Base-by-base conservation (phyloP, 2,888 invertebrate species). In the Leptinotarsa rubiginosa region DNA sequence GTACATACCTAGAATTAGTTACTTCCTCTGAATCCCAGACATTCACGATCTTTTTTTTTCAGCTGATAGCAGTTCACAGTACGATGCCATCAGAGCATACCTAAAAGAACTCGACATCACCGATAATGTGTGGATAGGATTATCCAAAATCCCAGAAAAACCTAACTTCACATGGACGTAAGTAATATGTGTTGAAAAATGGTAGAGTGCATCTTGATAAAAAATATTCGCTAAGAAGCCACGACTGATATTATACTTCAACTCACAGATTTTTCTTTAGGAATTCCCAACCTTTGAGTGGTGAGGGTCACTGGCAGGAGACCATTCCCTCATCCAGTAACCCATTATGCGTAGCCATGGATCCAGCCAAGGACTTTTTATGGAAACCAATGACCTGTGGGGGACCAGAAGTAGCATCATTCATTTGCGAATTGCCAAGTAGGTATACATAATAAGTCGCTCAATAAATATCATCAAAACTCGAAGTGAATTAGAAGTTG, bases 351-450 rank as follows among this genome's bases (percentile, higher is more conserved):
- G 94, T 93, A 25, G 93, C 93, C 65, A 92, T 93, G 74, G 93
- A 94, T 86, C 94, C 95, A 1, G 90, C 92, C 4, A 91, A 92
- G 13, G 94, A 94, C 88, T 94, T 93, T 87, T 91, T 94, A 78
- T 95, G 94, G 95, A 93, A 93, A 84, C 92, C 93, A 0, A 89
- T 93, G 66, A 90, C 92, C 15, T 95, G 95, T 83, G 94, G 94
- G 13, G 94, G 94, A 31, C 94, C 94, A 0, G 93, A 93, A 78
- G 92, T 93, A 0, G 94, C 94, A 1, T 92, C 94, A 10, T 95
- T 95, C 86, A 92, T 95, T 77, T 95, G 95, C 85, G 94, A 95
- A 90, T 89, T 94, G 84, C 93, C 94, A 83, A 94, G 94, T 94
- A 89, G 86, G 82, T 75, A 76, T 15, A 41, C 41, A 41, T 41